A percentile compares a stretch with the other conserved stretches of the same genome.
Evolutionary conservation across 2,113 vertebrate species (phyloP).

Genomic region (Charadrius vociferus): DNA sequence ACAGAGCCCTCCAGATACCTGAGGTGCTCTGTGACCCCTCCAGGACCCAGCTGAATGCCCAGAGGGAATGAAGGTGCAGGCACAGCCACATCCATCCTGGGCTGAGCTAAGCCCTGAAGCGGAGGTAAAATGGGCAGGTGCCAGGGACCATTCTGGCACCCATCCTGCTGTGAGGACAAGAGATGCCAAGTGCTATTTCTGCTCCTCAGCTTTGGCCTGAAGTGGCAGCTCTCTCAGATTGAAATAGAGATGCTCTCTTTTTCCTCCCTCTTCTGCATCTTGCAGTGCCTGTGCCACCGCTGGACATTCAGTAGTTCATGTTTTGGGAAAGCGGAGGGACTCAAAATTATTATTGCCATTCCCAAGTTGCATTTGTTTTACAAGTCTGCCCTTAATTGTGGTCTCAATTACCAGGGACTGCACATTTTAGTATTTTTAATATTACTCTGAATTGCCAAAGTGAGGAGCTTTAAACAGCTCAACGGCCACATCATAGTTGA

Average conservation of each 20-base stretch:
- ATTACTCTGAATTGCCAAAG: background rate
- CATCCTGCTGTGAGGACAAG: background rate
- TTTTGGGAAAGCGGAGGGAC: background rate
- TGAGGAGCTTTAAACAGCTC: background rate
- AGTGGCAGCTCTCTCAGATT: background rate
- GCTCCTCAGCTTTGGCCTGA: background rate
- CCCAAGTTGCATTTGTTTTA: background rate
- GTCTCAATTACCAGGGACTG: background rate
- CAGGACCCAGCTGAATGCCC: background rate
- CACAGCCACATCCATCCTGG: background rate
- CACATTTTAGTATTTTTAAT: background rate
- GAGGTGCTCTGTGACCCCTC: background rate
- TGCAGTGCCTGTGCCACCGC: background rate
- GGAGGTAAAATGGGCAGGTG: background rate
- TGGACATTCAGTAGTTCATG: background rate
- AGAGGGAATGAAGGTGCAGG: background rate
- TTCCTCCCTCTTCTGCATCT: background rate
- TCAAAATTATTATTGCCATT: background rate
- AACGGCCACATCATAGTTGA: background rate
- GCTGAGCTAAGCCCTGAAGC: background rate
- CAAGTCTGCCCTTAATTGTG: background rate
- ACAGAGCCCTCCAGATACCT: background rate
- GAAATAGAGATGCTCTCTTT: background rate
- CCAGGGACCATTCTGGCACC: background rate
- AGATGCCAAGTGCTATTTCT: background rate